phyloP scores from a whole-genome alignment of 1,140 invertebrate genomes.

The Copidosoma floridanum region DNA sequence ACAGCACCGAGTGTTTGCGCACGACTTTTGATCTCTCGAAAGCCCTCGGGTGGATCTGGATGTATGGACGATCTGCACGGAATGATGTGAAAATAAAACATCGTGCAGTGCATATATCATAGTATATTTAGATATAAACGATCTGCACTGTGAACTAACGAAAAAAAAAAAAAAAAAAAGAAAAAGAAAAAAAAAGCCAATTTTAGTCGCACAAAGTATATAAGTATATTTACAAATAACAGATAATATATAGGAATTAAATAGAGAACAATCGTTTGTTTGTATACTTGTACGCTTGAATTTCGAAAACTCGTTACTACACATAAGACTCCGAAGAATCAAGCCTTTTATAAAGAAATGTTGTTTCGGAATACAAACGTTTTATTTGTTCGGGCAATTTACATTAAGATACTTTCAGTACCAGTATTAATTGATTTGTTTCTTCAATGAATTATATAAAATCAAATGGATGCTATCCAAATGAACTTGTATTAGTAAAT shows the following conservation, averaged over 20 bases:
- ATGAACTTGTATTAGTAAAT: slow-evolving; percentile 15
- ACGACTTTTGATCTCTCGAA: not conserved
- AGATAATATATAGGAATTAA: not conserved
- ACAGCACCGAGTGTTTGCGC: slow-evolving; percentile 3
- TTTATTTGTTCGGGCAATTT: slow-evolving; percentile 2
- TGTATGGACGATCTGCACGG: slow-evolving; percentile 1
- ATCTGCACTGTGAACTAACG: slow-evolving; percentile 25
- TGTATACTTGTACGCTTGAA: slow-evolving; percentile 6
- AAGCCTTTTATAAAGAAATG: not conserved
- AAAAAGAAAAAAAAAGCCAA: too few relatives aligned
- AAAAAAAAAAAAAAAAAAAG: too few relatives aligned
- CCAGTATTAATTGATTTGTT: not conserved
- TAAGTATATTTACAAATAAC: slow-evolving; percentile 19
- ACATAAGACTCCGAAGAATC: not conserved
- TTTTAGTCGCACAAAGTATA: slow-evolving; percentile 27
- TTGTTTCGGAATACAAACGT: not conserved
- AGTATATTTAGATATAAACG: slow-evolving; percentile 15
- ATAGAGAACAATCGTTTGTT: slow-evolving; percentile 8
- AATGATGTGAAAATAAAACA: too few relatives aligned
- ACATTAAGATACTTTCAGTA: slow-evolving; percentile 9
- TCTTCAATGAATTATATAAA: not conserved
- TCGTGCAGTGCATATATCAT: slow-evolving; percentile 7
- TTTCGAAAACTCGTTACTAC: not conserved
- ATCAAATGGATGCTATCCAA: not conserved
- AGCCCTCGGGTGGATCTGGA: not conserved